phyloP scores from a whole-genome alignment of 1,140 invertebrate species.

The Drosophila nannoptera region DNA sequence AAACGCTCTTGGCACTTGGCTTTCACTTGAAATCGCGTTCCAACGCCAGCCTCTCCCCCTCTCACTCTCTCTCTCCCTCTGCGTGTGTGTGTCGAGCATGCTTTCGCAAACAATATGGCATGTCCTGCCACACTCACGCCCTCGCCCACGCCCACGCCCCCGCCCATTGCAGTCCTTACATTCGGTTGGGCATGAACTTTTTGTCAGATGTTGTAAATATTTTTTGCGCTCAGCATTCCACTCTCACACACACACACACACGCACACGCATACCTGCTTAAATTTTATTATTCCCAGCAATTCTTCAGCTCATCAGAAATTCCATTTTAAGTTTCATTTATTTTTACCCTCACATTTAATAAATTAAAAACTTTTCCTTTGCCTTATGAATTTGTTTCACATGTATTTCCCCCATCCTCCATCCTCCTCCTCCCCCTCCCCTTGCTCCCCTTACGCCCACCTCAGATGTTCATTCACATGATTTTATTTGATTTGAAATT shows the following conservation, averaged over 20 bases:
- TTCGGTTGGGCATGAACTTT: constrained; percentile 50
- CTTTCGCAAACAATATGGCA: constrained; percentile 25
- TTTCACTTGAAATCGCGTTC: constrained; percentile 47
- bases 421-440: neutral
- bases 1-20: constrained; percentile 42
- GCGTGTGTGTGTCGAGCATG: constrained; percentile 4
- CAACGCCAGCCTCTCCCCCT: neutral
- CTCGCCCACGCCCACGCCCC: no score
- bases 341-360: constrained; percentile 3
- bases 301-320: constrained; percentile 14
- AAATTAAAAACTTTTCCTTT: constrained; percentile 7
- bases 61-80: neutral
- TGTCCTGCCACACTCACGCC: neutral
- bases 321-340: constrained; percentile 2
- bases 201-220: constrained; percentile 68
- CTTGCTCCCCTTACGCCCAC: neutral
- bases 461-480: neutral
- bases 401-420: no score
- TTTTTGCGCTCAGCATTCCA: constrained; percentile 52
- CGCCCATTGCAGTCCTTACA: constrained; percentile 25
- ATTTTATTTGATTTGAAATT: constrained; percentile 10
- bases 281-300: constrained; percentile 7
- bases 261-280: neutral
- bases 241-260: neutral
- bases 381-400: constrained; percentile 10